Evolutionary conservation across 2,113 vertebrate species (phyloP).

Genomic region (Corapipo altera): DNA sequence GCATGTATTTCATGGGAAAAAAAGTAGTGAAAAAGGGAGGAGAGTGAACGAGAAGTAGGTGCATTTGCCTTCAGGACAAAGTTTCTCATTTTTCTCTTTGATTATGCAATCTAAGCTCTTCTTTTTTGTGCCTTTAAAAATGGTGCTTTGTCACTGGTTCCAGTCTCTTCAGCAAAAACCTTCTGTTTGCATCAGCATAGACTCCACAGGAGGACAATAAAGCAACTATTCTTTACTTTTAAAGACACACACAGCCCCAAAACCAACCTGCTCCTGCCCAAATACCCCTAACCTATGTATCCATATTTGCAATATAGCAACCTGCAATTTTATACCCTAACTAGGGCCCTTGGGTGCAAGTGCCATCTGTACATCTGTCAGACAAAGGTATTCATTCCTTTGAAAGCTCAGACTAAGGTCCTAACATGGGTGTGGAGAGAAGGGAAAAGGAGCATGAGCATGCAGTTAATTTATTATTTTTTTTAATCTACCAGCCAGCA

Average conservation of each 20-base stretch:
- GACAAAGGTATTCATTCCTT: not conserved
- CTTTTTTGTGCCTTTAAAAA: not conserved
- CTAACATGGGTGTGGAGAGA: not conserved
- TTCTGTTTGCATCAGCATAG: not conserved
- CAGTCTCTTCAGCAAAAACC: not conserved
- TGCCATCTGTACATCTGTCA: not conserved
- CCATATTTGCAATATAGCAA: not conserved
- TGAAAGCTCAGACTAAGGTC: not conserved
- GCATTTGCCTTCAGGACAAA: constrained; percentile 58
- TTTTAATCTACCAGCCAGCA: not conserved
- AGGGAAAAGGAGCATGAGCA: not conserved
- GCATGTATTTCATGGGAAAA: constrained; percentile 66
- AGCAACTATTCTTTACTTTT: not conserved
- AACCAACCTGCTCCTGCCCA: not conserved
- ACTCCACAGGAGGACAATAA: not conserved
- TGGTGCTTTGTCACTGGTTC: constrained; percentile 13
- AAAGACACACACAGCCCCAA: not conserved
- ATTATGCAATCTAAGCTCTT: constrained; percentile 35
- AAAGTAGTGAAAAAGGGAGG: constrained; percentile 51
- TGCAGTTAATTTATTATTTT: not conserved
- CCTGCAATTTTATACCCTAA: not conserved
- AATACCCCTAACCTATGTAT: not conserved
- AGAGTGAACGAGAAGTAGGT: constrained; percentile 38
- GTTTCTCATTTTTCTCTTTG: constrained; percentile 60
- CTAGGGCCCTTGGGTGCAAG: not conserved